Base-by-base conservation (phyloP, 2,888 invertebrate genomes). In the Tinea trinotella region DNA sequence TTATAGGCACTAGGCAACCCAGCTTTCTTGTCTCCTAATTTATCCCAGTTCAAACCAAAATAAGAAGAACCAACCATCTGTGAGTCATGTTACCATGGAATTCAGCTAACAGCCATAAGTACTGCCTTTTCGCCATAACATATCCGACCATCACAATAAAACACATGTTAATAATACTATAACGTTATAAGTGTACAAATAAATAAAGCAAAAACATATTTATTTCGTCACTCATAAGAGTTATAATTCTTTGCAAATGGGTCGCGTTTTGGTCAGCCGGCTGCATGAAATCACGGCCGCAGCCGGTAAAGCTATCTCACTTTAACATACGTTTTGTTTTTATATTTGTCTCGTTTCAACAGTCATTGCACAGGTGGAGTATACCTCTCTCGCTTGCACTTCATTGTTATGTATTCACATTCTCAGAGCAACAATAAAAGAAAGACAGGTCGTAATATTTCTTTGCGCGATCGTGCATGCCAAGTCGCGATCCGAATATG, bases 111-210 rank as follows among this genome's bases (percentile, higher is more conserved):
- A 40, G 40, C 13, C 13, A 40, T 40, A 12, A 40, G 40, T 2
- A 40, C n/a, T 66, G 66, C 67, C 64, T 76, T 79, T 82, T 77
- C 66, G 76, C 82, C 83, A 84, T 82, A 79, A 40, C 40, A 40
- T 81, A 82, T 74, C 12, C 78, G 83, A 81, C 83, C 83, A 80
- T 84, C 82, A 74, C 77, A 74, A 73, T 78, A 75, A 73, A 40
- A 73, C 69, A 65, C 61, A 59, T 19, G 61, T 61, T 59, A 60
- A 57, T 52, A 60, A 58, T 58, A 56, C n/a, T 54, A 46, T 52
- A 61, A 60, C 65, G 61, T 61, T 62, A 62, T 60, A 52, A 24
- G 13, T 24, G 5, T 50, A 56, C 57, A 56, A 40, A 46, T 3
- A 46, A 4, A 54, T 30, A 20, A 59, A 49, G 54, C 57, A 24